Evolutionary conservation across 2,113 vertebrate species (phyloP).

Genomic region (Nibea coibor): DNA sequence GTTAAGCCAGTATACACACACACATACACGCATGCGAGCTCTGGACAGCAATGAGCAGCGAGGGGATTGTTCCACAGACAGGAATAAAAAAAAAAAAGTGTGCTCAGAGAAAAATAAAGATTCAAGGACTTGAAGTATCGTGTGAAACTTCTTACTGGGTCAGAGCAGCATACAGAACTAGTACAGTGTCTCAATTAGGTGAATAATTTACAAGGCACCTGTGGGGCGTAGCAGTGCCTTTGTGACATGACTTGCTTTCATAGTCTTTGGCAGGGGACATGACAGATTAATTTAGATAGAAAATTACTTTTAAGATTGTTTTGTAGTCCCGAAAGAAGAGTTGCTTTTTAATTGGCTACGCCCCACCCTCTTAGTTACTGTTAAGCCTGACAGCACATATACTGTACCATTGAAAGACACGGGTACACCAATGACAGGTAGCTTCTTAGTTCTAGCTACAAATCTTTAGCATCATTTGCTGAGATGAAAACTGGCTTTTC

Average conservation of each 20-base stretch:
- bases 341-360: not conserved
- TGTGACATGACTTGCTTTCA: conserved; percentile 28
- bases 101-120: conserved; percentile 13
- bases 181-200: conserved; percentile 56
- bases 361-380: not conserved
- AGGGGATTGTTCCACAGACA: conserved; percentile 26
- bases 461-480: too few species aligned
- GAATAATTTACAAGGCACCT: conserved; percentile 67
- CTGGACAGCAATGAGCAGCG: conserved; percentile 7
- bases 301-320: conserved; percentile 1
- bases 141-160: conserved; percentile 57
- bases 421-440: not conserved
- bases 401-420: not conserved
- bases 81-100: conserved; percentile 2
- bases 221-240: conserved; percentile 33
- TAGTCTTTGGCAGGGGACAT: conserved; percentile 2
- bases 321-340: not conserved
- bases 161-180: conserved; percentile 44
- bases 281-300: not conserved
- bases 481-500: too few species aligned
- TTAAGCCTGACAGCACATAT: not conserved
- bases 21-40: not conserved
- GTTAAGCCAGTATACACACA: not conserved
- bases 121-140: conserved; percentile 46
- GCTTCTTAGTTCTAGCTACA: not conserved